Evolutionary conservation across 2,797 vertebrate genomes (phyloP).

Genomic region (Chelonia mydas): DNA sequence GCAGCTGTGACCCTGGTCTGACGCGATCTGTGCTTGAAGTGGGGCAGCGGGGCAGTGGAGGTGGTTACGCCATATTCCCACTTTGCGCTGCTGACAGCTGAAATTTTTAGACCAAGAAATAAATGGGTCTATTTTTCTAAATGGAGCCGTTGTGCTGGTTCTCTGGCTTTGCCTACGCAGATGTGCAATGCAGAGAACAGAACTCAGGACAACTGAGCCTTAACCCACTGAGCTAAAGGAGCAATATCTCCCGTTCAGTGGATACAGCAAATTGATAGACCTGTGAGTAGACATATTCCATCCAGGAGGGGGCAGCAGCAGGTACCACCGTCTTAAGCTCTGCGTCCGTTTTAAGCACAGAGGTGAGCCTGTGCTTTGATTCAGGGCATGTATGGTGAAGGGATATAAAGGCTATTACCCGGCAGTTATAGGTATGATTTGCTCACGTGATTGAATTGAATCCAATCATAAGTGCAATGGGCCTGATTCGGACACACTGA

Average conservation of each 20-base stretch:
- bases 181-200: not conserved
- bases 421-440: not conserved
- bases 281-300: not conserved
- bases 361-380: not conserved
- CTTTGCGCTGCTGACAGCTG: not conserved
- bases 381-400: not conserved
- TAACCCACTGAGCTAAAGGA: not conserved
- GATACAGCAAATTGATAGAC: not conserved
- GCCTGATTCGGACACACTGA: not conserved
- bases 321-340: not conserved
- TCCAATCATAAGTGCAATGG: not conserved
- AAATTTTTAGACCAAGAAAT: not conserved
- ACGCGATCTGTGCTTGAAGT: not conserved
- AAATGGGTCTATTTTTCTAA: not conserved
- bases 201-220: not conserved
- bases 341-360: not conserved
- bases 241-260: not conserved
- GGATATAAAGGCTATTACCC: not conserved
- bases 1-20: not conserved
- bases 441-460: not conserved
- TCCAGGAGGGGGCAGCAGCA: not conserved
- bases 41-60: not conserved
- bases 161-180: not conserved
- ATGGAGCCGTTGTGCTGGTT: not conserved
- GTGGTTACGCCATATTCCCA: not conserved